These are phyloP conservation scores for Gobio gobio DNA, from an alignment of 2,113 vertebrate genomes.

Conservation along the genomic window DNA sequence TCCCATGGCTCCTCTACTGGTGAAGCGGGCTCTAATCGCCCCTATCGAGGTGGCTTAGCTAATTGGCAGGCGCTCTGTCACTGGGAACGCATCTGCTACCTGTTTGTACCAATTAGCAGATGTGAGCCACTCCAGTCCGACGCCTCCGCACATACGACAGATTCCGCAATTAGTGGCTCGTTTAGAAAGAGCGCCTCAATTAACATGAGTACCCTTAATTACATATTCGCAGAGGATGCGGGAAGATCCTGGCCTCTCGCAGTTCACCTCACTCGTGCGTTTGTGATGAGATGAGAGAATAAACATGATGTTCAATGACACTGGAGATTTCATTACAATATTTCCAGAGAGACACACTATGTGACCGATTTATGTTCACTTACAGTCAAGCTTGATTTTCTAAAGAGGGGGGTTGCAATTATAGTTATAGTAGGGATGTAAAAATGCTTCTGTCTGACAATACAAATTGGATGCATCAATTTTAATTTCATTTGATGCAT, in stretches of 20 bases:
- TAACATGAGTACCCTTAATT: conserved; percentile 85
- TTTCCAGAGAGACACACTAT: not conserved
- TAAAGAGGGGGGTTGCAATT: not conserved
- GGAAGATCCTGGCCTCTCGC: conserved; percentile 2
- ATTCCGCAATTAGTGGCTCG: conserved; percentile 88
- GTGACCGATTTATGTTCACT: not conserved
- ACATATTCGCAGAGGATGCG: conserved; percentile 76
- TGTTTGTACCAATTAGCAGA: conserved; percentile 84
- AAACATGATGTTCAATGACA: conserved; percentile 21
- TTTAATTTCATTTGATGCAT: not conserved
- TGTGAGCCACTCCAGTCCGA: conserved; percentile 75
- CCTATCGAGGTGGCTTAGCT: conserved; percentile 67
- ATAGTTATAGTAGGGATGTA: not conserved
- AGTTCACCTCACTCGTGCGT: conserved; percentile 61
- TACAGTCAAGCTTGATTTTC: not conserved
- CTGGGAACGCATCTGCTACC: conserved; percentile 78
- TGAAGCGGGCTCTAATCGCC: conserved; percentile 53
- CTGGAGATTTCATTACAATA: conserved; percentile 3
- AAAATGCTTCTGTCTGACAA: not conserved
- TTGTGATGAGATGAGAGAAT: conserved; percentile 39
- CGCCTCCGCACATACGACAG: conserved; percentile 82
- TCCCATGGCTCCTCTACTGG: conserved; percentile 1
- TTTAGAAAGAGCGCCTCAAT: conserved; percentile 86
- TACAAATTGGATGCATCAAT: not conserved
- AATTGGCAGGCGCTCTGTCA: conserved; percentile 74